A percentile compares a stretch with the other conserved stretches of the same genome.
Conservation (phyloP, 2,113 vertebrate species). For the Sclerurus mexicanus region DNA sequence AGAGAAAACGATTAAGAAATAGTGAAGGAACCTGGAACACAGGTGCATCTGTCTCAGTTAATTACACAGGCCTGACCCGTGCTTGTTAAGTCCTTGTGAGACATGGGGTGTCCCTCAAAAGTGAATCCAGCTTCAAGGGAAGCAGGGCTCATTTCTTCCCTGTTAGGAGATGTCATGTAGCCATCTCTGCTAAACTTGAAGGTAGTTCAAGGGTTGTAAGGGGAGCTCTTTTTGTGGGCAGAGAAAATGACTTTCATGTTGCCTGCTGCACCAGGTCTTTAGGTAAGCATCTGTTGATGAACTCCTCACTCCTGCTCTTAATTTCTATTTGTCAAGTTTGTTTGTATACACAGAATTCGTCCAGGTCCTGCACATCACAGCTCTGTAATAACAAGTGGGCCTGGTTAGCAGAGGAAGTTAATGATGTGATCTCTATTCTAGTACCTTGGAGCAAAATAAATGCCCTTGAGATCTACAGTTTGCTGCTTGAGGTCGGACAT, state of each 20-base stretch:
- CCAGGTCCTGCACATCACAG: not conserved
- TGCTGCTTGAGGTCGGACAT: accelerated
- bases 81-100: not conserved
- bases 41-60: not conserved
- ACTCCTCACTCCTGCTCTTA: not conserved
- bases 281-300: not conserved
- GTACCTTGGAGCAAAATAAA: not conserved
- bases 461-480: accelerated
- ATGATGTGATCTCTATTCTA: not conserved
- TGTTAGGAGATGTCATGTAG: not conserved
- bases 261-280: not conserved
- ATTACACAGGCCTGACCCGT: not conserved
- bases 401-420: not conserved
- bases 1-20: not conserved
- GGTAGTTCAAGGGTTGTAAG: not conserved
- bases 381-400: not conserved
- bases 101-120: not conserved
- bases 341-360: not conserved
- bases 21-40: not conserved
- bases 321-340: not conserved
- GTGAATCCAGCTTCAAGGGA: not conserved
- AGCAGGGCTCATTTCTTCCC: not conserved
- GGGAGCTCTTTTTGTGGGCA: not conserved
- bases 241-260: not conserved
- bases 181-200: not conserved